Evolutionary conservation across 2,888 invertebrate species (phyloP).

Genomic region (Catocala fraxini): DNA sequence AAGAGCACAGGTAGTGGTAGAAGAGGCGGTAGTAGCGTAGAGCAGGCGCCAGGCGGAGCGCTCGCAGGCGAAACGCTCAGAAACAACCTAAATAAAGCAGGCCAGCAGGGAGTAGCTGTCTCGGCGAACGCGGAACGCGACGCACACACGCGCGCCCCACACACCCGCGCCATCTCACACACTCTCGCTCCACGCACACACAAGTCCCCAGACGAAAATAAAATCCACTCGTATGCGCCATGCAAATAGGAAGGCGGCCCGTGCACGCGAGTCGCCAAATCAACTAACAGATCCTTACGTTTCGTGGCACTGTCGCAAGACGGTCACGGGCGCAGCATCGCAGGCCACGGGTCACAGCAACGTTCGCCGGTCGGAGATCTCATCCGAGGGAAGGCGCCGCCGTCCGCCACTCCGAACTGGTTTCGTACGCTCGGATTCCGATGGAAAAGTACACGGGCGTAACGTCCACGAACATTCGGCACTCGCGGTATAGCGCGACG

Average conservation of each 20-base stretch:
- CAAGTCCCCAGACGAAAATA: slow-evolving; percentile 84
- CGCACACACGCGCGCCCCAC: slow-evolving; percentile 61
- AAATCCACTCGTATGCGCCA: slow-evolving; percentile 86
- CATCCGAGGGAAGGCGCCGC: slow-evolving; percentile 74
- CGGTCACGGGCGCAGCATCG: slow-evolving; percentile 86
- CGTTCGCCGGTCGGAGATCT: slow-evolving; percentile 72
- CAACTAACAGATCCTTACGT: slow-evolving; percentile 85
- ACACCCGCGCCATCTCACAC: slow-evolving; percentile 65
- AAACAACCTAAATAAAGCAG: slow-evolving; percentile 84
- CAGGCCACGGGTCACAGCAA: slow-evolving; percentile 80
- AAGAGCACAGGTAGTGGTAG: slow-evolving; percentile 52
- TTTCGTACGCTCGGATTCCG: slow-evolving; percentile 74
- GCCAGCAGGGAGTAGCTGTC: slow-evolving; percentile 81
- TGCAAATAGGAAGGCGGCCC: slow-evolving; percentile 85
- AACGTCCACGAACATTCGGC: slow-evolving; percentile 81
- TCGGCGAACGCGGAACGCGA: slow-evolving; percentile 68
- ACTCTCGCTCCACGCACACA: slow-evolving; percentile 74
- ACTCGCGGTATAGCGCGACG: slow-evolving; percentile 79
- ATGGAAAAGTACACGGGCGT: slow-evolving; percentile 80
- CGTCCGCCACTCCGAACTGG: slow-evolving; percentile 77
- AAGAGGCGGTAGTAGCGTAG: slow-evolving; percentile 37
- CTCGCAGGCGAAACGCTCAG: slow-evolving; percentile 68
- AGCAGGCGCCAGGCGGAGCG: slow-evolving; percentile 54
- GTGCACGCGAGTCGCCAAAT: slow-evolving; percentile 77
- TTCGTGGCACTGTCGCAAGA: slow-evolving; percentile 85